Base-by-base conservation (phyloP, 2,797 vertebrate species). In the Clamator glandarius region DNA sequence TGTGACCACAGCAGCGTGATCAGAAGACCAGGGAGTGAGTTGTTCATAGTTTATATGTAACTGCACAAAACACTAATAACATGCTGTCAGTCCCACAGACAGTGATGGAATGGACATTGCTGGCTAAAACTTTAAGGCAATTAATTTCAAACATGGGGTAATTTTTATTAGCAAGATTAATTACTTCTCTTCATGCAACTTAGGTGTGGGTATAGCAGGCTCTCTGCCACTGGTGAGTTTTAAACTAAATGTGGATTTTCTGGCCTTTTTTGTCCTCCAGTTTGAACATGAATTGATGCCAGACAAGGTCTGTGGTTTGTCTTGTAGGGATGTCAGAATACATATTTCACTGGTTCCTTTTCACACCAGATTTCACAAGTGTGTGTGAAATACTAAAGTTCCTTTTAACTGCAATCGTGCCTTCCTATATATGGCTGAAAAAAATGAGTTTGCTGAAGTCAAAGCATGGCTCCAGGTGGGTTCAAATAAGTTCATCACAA, bases 41-140 rank as follows among this genome's bases (percentile, higher is more conserved):
- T 59, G 31, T 11, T 81, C 31, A 8, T 31, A 5, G 6, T 41
- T 86, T 46, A 14, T 0, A 1, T 1, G 1, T 41, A 41, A 1
- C 1, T 33, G 15, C 20, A 59, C 41, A 79, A 61, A 79, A 52
- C 8, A 15, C 15, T 17, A 2, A 8, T 24, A 73, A 67, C 17
- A 51, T 0, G 0, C 19, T 64, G 28, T 59, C 39, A 41, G 21
- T 17, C 8, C 23, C 67, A 48, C 5, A 52, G n/a, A 11, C 51
- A 48, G 31, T 5, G 18, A 39, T 5, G 28, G 14, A 57, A n/a
- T 3, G 24, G 82, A 26, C 10, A 54, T 2, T 2, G 1, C 21
- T 62, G 58, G n/a, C 42, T 66, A 73, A 62, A 94, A 58, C 3
- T 12, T 48, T 76, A 28, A 44, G 17, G 44, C 6, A 33, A 31